Evolutionary conservation across 2,113 vertebrate species (phyloP).

Genomic region (Raja brachyura): DNA sequence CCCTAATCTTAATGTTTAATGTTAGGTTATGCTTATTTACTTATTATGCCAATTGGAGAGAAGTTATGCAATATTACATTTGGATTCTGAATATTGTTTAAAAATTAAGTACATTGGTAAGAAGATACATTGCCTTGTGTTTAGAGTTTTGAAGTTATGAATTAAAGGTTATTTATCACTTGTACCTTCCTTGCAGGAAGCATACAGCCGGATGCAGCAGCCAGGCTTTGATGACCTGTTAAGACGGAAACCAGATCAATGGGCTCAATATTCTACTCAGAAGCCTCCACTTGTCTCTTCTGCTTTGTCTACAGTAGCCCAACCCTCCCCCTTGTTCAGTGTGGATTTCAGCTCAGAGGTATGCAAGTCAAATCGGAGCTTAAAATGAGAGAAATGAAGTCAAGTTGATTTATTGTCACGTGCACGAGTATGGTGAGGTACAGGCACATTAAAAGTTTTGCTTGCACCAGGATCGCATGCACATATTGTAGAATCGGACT

Average conservation of each 20-base stretch:
- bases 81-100: background rate
- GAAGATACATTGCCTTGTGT: background rate
- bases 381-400: background rate
- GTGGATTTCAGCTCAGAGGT: conserved; percentile 84
- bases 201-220: conserved; percentile 70
- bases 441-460: no score
- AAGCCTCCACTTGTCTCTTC: conserved; percentile 63
- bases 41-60: background rate
- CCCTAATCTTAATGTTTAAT: background rate
- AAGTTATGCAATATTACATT: background rate
- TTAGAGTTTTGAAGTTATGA: background rate
- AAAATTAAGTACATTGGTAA: background rate
- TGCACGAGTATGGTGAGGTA: no score
- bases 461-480: no score
- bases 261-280: conserved; percentile 75
- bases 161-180: background rate
- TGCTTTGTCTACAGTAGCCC: conserved; percentile 61
- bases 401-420: no score
- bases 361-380: conserved; percentile 36
- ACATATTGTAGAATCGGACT: no score
- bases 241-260: conserved; percentile 83
- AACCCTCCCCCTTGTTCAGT: conserved; percentile 80
- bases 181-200: conserved; percentile 57
- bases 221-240: conserved; percentile 81
- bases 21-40: background rate